Evolutionary conservation across 23 tunicate genomes (phyloP).

Genomic region (Botrylloides violaceus): DNA sequence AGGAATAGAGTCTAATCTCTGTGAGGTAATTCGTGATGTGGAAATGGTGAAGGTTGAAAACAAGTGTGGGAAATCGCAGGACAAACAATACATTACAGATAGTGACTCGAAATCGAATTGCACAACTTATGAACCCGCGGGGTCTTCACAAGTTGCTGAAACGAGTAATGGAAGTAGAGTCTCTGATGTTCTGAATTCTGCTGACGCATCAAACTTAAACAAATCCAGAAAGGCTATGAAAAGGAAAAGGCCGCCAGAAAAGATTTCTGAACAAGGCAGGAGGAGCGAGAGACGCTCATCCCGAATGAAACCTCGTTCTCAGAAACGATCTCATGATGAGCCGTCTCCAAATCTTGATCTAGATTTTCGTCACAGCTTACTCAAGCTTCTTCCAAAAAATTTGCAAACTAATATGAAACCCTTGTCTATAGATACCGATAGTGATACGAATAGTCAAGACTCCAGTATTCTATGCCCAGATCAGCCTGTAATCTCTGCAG

Average conservation of each 20-base stretch:
- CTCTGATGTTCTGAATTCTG: background rate
- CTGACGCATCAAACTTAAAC: background rate
- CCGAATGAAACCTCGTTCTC: constrained; percentile 1
- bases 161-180: background rate
- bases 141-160: background rate
- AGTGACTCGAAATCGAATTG: background rate
- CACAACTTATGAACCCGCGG: background rate
- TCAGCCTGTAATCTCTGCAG: background rate
- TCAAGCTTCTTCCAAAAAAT: background rate
- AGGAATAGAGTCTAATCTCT: background rate
- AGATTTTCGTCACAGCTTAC: constrained; percentile 9
- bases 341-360: background rate
- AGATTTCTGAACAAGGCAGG: constrained; percentile 5
- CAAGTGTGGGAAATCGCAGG: too few species aligned
- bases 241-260: constrained; percentile 2
- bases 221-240: background rate
- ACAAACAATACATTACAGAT: too few species aligned
- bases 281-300: constrained; percentile 13
- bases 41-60: background rate
- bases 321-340: background rate
- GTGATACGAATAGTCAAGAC: constrained; percentile 16
- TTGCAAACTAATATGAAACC: background rate
- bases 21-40: background rate
- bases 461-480: background rate
- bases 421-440: background rate